Conservation (phyloP, 2,888 invertebrate species). For the Ashinkailepas kermadecensis region DNA sequence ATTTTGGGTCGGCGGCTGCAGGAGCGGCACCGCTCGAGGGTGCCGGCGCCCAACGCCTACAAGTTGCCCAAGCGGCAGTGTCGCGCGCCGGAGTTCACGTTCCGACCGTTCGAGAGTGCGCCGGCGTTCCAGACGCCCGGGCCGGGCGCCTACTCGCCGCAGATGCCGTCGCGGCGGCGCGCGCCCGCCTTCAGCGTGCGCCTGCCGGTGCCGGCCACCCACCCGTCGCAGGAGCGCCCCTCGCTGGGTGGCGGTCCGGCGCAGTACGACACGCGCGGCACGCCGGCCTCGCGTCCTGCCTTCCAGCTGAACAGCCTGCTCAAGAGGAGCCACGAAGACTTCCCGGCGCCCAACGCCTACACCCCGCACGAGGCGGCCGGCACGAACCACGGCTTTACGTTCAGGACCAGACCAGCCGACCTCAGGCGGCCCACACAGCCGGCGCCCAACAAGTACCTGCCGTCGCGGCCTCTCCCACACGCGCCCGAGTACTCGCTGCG, state of each 20-base stretch:
- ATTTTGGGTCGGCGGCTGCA: not conserved
- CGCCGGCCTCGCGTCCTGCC: not conserved
- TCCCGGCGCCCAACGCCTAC: not conserved
- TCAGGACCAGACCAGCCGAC: not conserved
- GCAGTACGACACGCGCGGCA: not conserved
- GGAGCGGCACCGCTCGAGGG: not conserved
- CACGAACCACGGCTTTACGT: not conserved
- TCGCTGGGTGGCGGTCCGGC: not conserved
- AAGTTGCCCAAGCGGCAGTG: not conserved
- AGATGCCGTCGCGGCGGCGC: not conserved
- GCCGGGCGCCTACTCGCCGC: conserved; percentile 16
- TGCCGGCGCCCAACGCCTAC: not conserved
- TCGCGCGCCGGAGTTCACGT: not conserved
- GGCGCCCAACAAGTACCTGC: conserved; percentile 3
- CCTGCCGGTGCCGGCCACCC: not conserved
- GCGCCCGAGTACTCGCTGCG: not conserved
- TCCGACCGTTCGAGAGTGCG: conserved; percentile 3
- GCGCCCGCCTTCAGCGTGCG: conserved; percentile 10
- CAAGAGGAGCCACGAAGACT: not conserved
- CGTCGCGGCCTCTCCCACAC: not conserved
- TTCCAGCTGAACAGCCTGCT: not conserved
- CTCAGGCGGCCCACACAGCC: not conserved
- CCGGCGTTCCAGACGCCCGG: not conserved
- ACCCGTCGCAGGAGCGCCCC: not conserved
- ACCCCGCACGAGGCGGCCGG: not conserved